A percentile compares a stretch with the other conserved stretches of the same genome.
These are phyloP conservation scores for Sebastes minor DNA, from an alignment of 2,797 vertebrate species.

Conservation along the genomic window DNA sequence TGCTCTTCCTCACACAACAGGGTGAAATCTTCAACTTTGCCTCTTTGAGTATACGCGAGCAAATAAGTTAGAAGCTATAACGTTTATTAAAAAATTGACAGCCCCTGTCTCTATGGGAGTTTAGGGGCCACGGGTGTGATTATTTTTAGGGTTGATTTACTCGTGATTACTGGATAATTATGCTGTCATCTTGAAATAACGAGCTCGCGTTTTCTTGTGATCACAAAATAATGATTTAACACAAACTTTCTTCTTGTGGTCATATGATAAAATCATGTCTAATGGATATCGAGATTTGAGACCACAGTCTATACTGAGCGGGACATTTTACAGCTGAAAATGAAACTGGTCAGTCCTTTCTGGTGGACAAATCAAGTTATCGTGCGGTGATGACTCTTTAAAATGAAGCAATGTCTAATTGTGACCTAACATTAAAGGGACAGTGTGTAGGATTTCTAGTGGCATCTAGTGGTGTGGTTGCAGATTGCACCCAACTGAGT, in stretches of 20 bases:
- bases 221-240: slow-evolving; percentile 1
- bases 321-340: neutral
- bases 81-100: slow-evolving; percentile 9
- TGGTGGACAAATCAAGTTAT: neutral
- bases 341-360: neutral
- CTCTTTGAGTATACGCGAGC: slow-evolving; percentile 25
- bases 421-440: neutral
- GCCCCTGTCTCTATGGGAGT: neutral
- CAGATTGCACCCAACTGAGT: too few relatives aligned
- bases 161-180: slow-evolving; percentile 27
- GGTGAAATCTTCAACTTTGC: slow-evolving; percentile 39
- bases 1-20: slow-evolving; percentile 32
- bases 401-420: neutral
- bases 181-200: slow-evolving; percentile 11
- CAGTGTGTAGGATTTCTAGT: too few relatives aligned
- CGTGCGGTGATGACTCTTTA: neutral
- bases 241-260: neutral
- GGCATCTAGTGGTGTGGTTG: too few relatives aligned
- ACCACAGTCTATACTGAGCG: neutral
- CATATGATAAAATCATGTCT: neutral
- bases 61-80: slow-evolving; percentile 29
- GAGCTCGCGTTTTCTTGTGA: neutral
- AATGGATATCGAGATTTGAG: too few relatives aligned
- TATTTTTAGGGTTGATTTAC: slow-evolving; percentile 23
- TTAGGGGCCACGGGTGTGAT: neutral